Base-by-base conservation (phyloP, 2,888 invertebrate genomes). In the Erannis defoliaria region DNA sequence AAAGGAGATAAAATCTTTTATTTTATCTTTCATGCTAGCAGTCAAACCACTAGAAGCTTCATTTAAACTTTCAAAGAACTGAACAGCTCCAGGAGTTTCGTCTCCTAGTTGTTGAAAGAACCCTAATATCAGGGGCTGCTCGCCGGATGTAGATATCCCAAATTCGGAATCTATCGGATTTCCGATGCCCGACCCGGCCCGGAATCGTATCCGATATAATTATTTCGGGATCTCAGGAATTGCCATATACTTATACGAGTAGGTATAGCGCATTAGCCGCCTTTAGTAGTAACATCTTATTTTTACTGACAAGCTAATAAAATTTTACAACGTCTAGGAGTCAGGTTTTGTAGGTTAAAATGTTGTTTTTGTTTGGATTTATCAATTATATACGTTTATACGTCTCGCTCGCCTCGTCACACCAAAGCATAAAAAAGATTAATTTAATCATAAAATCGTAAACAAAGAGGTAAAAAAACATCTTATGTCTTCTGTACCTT, bases 61-160 rank as follows among this genome's bases (percentile, higher is more conserved):
- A 12, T 42, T 9, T n/a, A 45, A 18, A 33, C 18, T 31, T 46
- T 1, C 18, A 46, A 45, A 31, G 31, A 31, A 31, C 14, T 31
- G n/a, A 46, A 46, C 46, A 40, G 40, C 33, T 50, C 55, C 43
- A 43, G n/a, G 18, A 60, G 43, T 16, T 19, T 5, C 2, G 18
- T 5, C n/a, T 55, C 55, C 40, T 38, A 31, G 49, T 40, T 35
- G 35, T 55, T 51, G 63, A 57, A 56, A 50, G 35, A 60, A 33
- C 54, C 60, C 54, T 57, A 45, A 64, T 49, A 45, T 53, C 38
- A 14, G 40, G 37, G 38, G 37, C 37, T 45, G 55, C 31, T 56
- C 57, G 38, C 53, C 68, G 68, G 68, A 66, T 58, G 62, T 64
- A 62, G 62, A 67, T 60, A 68, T 61, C 64, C 66, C 55, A 59